Percentiles rank a stretch among this genome's conserved stretches.
phyloP scores from a whole-genome alignment of 2,888 invertebrate species.

The Temnothorax rugatulus region DNA sequence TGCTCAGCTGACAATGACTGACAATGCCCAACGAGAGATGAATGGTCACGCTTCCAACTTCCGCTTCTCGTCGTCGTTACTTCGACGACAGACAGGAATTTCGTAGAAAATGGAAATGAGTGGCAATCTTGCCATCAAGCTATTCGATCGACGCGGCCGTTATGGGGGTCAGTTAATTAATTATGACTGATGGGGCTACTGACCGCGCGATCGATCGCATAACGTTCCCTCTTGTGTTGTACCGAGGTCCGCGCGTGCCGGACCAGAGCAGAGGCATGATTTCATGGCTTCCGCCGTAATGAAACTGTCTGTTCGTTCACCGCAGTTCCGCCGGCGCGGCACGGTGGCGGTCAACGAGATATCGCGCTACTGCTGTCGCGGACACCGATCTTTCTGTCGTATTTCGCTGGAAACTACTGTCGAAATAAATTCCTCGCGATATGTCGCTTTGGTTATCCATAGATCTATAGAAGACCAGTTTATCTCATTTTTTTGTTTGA shows the following conservation, averaged over 20 bases:
- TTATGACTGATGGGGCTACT: conserved; percentile 50
- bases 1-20: conserved; percentile 1
- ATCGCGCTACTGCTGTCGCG: conserved; percentile 22
- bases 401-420: neutral
- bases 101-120: neutral
- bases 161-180: conserved; percentile 30
- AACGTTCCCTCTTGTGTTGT: conserved; percentile 41
- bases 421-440: neutral
- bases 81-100: conserved; percentile 2
- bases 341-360: conserved; percentile 42
- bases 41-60: conserved; percentile 22
- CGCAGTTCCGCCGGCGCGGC: conserved; percentile 71
- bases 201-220: conserved; percentile 55
- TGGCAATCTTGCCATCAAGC: neutral
- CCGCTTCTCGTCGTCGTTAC: neutral
- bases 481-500: neutral
- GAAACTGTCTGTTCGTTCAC: conserved; percentile 74
- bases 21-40: conserved; percentile 18
- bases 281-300: conserved; percentile 70
- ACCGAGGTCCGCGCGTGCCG: conserved; percentile 32
- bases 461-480: too few species aligned
- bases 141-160: neutral
- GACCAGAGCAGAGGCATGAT: conserved; percentile 56
- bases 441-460: neutral
- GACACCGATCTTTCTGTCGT: neutral